Conservation (phyloP, 1,140 invertebrate genomes). For the Idris sp. region DNA sequence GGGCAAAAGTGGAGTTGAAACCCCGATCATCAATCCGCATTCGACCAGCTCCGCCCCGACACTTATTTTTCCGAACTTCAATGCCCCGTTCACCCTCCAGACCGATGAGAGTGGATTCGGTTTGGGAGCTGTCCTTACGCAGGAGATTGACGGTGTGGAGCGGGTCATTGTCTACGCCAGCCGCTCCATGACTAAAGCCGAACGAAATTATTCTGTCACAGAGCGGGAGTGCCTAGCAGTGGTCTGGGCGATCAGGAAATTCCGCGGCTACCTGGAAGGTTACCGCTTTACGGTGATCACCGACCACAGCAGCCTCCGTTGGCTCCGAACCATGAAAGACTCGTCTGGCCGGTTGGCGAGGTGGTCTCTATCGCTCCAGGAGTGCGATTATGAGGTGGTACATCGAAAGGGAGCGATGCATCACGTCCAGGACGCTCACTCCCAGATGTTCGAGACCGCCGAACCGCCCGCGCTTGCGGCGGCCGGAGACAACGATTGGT, state of each 20-base stretch:
- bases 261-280: background rate
- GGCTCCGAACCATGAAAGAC: background rate
- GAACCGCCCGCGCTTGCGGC: background rate
- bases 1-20: constrained; percentile 7
- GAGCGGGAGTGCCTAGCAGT: constrained; percentile 17
- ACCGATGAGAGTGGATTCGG: constrained; percentile 57
- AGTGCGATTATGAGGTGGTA: constrained; percentile 70
- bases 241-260: constrained; percentile 1
- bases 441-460: constrained; percentile 10
- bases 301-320: constrained; percentile 1
- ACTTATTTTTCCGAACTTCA: constrained; percentile 38
- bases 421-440: constrained; percentile 68
- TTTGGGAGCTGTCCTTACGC: constrained; percentile 59
- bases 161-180: constrained; percentile 2
- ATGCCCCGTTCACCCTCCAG: constrained; percentile 44
- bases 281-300: background rate
- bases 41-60: constrained; percentile 13
- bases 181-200: background rate
- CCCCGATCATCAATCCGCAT: background rate
- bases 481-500: background rate
- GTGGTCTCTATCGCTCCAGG: constrained; percentile 59
- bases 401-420: constrained; percentile 71
- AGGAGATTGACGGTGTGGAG: constrained; percentile 31
- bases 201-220: constrained; percentile 11
- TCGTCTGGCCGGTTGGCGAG: constrained; percentile 1